A percentile compares a stretch with the other conserved stretches of the same genome.
Evolutionary conservation across 1,140 invertebrate genomes (phyloP).

Genomic region (Dinothrombium tinctorium): DNA sequence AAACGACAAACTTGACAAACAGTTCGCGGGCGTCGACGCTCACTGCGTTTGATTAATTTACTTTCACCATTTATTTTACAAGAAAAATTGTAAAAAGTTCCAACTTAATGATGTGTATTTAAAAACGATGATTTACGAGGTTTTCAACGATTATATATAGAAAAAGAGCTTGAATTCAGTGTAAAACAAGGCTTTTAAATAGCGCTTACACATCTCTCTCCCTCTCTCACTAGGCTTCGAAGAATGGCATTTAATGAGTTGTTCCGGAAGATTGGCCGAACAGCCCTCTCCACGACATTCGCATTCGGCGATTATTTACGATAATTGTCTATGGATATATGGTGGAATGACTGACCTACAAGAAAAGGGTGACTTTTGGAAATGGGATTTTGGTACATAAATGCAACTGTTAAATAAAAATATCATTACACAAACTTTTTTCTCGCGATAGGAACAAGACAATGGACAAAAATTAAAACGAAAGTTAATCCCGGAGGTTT

Average conservation of each 20-base stretch:
- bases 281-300: constrained; percentile 49
- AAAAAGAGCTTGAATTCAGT: too few relatives aligned
- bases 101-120: too few relatives aligned
- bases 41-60: too few relatives aligned
- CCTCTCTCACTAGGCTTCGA: constrained; percentile 18
- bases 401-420: neutral
- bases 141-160: neutral
- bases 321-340: constrained; percentile 55
- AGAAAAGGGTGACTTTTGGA: constrained; percentile 56
- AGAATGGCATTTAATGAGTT: constrained; percentile 20
- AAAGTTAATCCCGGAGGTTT: constrained; percentile 38
- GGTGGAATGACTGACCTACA: constrained; percentile 68
- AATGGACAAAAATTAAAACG: constrained; percentile 38
- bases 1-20: too few relatives aligned
- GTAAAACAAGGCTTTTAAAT: too few relatives aligned
- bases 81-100: too few relatives aligned
- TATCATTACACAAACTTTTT: neutral
- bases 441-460: constrained; percentile 26
- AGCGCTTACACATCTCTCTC: neutral
- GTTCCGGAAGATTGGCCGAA: constrained; percentile 13
- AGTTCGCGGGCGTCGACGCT: too few relatives aligned
- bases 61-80: too few relatives aligned
- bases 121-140: too few relatives aligned
- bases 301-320: constrained; percentile 56
- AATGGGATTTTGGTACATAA: constrained; percentile 39